phyloP scores from a whole-genome alignment of 2,113 vertebrate species.

The Desmodus rotundus region DNA sequence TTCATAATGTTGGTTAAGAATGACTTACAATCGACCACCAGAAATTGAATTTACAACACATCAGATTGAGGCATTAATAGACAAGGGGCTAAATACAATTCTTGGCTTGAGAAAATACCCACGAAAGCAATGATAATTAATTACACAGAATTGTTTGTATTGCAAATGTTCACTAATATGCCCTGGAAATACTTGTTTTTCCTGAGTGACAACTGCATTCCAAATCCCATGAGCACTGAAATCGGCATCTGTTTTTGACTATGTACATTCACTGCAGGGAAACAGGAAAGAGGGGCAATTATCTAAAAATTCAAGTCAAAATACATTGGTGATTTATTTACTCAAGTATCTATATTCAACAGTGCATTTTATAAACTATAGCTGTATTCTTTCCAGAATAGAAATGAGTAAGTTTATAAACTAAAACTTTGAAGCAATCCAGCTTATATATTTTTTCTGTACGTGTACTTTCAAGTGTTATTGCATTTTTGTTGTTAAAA shows the following conservation, averaged over 20 bases:
- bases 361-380: not conserved
- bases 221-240: not conserved
- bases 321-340: conserved; percentile 39
- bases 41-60: not conserved
- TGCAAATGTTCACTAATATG: not conserved
- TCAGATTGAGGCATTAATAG: not conserved
- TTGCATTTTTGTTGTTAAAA: not conserved
- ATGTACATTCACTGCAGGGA: not conserved
- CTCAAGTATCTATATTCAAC: not conserved
- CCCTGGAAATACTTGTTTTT: not conserved
- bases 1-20: not conserved
- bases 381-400: not conserved
- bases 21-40: not conserved
- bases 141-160: not conserved
- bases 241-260: conserved; percentile 25
- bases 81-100: not conserved
- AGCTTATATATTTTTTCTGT: not conserved
- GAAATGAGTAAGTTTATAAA: not conserved
- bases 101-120: not conserved
- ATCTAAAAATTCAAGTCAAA: conserved; percentile 13
- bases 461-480: not conserved
- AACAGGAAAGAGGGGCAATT: conserved; percentile 27
- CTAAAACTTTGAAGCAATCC: not conserved
- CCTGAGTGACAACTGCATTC: not conserved
- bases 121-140: not conserved